Evolutionary conservation across 2,797 vertebrate species (phyloP), one percentile per base, ranked within the genome.

Genomic region (Todus mexicanus): DNA sequence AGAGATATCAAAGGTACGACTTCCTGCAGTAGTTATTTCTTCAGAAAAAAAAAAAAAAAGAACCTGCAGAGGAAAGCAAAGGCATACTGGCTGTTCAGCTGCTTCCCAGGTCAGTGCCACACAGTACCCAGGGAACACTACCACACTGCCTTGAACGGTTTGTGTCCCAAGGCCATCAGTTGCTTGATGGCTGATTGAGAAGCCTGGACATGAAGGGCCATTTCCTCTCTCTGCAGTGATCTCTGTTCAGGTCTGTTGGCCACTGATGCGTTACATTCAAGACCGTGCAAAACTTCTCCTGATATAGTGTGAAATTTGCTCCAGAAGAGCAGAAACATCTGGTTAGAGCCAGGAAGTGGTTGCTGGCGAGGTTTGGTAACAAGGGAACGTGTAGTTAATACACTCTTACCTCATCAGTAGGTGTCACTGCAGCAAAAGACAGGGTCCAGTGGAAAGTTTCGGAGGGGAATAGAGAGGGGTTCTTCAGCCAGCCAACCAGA

Each of bases 371-470:
- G 23, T 94, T 94, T 90, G 94, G 88, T 95, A 96, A 64, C 70
- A 42, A 51, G 92, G 92, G 93, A 96, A 85, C 2, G 0, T 59
- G 47, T n/a, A 93, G 93, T 94, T 96, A 94, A 96, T 94, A 77
- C 82, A 38, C 88, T 96, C 96, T 97, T 96, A 97, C 97, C 96
- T 97, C 97, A 97, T 97, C 96, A 96, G 94, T 96, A 96, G 97
- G 95, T 96, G 96, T 96, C 96, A 96, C 97, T 97, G 85, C 95
- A 96, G 94, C 95, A 96, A 95, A 96, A 93, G 94, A 95, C 93
- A 95, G 96, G 93, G 93, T 95, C 92, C 93, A 92, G 94, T 93
- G 84, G 96, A 97, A 95, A 87, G 64, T 94, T 96, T 96, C 90
- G 69, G 87, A 79, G 87, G 88, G 79, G 90, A 94, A 94, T 16